These are phyloP conservation scores for Cichlasoma orientale DNA, from an alignment of 2,797 vertebrate genomes.

Conservation along the genomic window DNA sequence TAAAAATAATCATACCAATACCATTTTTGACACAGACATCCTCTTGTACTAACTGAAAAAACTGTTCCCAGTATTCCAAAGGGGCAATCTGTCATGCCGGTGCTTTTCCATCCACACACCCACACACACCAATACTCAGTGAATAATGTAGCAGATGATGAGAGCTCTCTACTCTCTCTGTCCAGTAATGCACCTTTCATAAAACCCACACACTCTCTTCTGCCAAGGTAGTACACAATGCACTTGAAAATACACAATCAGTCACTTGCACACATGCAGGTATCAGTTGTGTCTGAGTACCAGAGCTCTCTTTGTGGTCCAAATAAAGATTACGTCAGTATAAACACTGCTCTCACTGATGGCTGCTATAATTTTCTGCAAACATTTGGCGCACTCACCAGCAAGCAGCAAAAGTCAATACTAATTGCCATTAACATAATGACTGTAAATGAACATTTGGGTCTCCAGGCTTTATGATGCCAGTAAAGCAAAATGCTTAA, in stretches of 20 bases:
- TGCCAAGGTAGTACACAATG: constrained; percentile 38
- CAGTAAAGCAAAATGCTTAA: constrained; percentile 57
- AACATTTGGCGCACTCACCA: constrained; percentile 57
- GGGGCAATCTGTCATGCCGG: constrained; percentile 15
- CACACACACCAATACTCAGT: constrained; percentile 25
- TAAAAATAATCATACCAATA: neutral
- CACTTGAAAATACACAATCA: constrained; percentile 32
- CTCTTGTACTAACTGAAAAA: neutral
- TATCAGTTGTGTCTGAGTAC: constrained; percentile 15
- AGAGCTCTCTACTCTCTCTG: constrained; percentile 43
- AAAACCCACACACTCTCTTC: constrained; percentile 52
- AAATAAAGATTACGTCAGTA: constrained; percentile 46
- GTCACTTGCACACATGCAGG: constrained; percentile 26
- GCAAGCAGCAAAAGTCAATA: constrained; percentile 65
- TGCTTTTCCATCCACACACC: constrained; percentile 41
- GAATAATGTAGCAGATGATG: constrained; percentile 30
- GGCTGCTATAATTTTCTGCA: constrained; percentile 52
- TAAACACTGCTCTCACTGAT: constrained; percentile 40
- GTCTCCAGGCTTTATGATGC: constrained; percentile 51
- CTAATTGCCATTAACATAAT: constrained; percentile 73
- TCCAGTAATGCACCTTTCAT: constrained; percentile 53
- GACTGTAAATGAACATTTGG: constrained; percentile 70
- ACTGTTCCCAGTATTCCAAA: constrained; percentile 27
- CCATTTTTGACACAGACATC: neutral
- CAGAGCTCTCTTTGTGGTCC: constrained; percentile 20